Evolutionary conservation across 2,113 vertebrate species (phyloP).

Genomic region (Anser cygnoides): DNA sequence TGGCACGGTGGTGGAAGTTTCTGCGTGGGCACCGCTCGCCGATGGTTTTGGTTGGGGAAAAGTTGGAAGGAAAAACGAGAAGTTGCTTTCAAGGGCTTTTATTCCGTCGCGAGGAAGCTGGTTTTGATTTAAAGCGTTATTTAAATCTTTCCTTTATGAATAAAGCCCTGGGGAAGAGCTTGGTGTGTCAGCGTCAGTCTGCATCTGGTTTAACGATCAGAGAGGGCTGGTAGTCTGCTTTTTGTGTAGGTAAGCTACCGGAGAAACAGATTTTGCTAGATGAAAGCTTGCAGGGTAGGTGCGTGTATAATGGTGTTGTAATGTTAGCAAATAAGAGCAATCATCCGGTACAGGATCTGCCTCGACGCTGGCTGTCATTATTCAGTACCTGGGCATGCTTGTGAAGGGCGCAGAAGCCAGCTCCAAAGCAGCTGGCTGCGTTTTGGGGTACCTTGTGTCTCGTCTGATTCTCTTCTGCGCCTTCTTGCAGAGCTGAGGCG

Average conservation of each 20-base stretch:
- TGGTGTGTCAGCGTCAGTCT: constrained; percentile 41
- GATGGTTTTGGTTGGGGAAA: background rate
- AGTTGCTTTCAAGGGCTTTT: background rate
- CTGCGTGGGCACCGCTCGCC: background rate
- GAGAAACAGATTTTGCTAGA: background rate
- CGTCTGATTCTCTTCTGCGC: background rate
- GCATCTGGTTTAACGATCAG: constrained; percentile 6
- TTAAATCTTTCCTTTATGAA: constrained; percentile 20
- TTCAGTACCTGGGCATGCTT: background rate
- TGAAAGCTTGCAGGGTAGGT: background rate
- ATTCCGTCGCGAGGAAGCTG: background rate
- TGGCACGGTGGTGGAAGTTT: background rate
- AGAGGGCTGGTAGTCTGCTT: constrained; percentile 5
- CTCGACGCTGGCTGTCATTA: background rate
- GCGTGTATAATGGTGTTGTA: background rate
- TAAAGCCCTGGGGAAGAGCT: background rate
- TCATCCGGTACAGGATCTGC: background rate
- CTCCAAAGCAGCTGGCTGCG: background rate
- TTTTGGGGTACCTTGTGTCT: background rate
- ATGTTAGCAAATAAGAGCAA: background rate
- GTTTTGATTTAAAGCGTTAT: constrained; percentile 45
- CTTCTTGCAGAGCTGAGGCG: background rate
- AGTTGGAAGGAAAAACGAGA: background rate
- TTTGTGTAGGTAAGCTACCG: constrained; percentile 23
- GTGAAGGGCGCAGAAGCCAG: background rate